Percentiles rank a stretch among this genome's conserved stretches.
phyloP scores from a whole-genome alignment of 2,888 invertebrate genomes.

The Piscicola geometra region DNA sequence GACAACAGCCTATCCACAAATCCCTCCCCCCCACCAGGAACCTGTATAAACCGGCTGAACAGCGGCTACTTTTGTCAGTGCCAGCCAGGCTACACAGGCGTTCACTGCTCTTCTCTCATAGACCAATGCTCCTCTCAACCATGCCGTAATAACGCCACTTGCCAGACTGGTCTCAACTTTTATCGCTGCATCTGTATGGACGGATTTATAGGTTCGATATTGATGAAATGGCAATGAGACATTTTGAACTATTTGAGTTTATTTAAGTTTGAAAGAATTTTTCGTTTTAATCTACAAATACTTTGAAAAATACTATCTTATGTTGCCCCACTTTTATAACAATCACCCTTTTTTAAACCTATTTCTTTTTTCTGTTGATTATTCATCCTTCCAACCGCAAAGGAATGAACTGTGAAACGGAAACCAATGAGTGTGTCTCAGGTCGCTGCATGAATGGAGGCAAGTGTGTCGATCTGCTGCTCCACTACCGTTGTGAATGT shows the following conservation, averaged over 20 bases:
- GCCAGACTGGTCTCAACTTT: slow-evolving; percentile 6
- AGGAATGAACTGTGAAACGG: slow-evolving; percentile 21
- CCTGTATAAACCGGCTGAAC: slow-evolving; percentile 39
- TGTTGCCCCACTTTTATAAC: background rate
- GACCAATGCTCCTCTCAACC: slow-evolving; percentile 30
- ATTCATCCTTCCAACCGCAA: no score
- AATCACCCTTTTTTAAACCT: no score
- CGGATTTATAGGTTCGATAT: slow-evolving; percentile 23
- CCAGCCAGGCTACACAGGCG: slow-evolving; percentile 21
- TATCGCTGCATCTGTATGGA: slow-evolving; percentile 1
- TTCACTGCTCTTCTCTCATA: slow-evolving; percentile 5
- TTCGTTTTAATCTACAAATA: background rate
- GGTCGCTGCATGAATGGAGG: slow-evolving; percentile 13
- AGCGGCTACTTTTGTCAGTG: slow-evolving; percentile 44
- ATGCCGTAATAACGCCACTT: slow-evolving; percentile 30
- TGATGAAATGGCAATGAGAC: background rate
- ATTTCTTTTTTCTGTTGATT: no score
- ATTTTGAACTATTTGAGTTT: background rate
- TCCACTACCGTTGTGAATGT: slow-evolving; percentile 16
- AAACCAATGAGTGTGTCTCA: slow-evolving; percentile 8
- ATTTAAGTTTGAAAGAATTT: background rate
- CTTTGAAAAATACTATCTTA: no score
- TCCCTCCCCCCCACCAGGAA: slow-evolving; percentile 30
- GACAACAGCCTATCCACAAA: no score
- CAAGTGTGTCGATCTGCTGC: background rate